These are phyloP conservation scores for Orbicella faveolata DNA, from an alignment of 64 coral and sea anemone genomes.

Conservation along the genomic window DNA sequence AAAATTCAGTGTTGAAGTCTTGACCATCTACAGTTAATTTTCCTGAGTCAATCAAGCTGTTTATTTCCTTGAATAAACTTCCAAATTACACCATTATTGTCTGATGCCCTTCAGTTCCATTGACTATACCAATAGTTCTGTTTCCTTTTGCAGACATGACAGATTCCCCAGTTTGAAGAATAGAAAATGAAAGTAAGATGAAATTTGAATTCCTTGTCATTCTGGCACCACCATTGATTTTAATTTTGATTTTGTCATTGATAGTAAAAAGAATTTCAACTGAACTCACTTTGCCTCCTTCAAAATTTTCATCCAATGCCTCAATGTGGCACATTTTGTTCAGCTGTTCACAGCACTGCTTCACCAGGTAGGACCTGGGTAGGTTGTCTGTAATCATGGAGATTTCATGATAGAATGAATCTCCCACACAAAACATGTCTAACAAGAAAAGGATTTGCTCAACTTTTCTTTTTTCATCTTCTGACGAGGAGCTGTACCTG, in stretches of 20 bases:
- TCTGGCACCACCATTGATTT: too few species aligned
- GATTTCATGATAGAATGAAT: conserved; percentile 52
- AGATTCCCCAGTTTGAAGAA: too few species aligned
- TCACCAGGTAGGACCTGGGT: conserved; percentile 8
- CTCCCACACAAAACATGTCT: conserved; percentile 60
- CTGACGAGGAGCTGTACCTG: neutral
- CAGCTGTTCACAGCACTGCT: conserved; percentile 24
- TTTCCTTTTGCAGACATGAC: too few species aligned
- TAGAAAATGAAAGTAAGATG: too few species aligned
- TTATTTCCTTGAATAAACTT: conserved; percentile 30
- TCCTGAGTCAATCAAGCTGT: conserved; percentile 3
- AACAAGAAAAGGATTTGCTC: conserved; percentile 46
- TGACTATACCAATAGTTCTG: too few species aligned
- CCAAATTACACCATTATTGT: conserved; percentile 15
- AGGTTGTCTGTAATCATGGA: too few species aligned
- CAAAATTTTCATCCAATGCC: neutral
- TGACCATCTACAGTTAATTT: neutral
- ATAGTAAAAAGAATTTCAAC: neutral
- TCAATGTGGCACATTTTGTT: conserved; percentile 62
- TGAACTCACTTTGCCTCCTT: neutral
- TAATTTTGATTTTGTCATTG: too few species aligned
- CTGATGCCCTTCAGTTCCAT: neutral
- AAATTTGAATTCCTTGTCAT: too few species aligned
- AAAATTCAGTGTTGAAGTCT: conserved; percentile 2
- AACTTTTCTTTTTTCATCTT: conserved; percentile 23